Percentiles rank a stretch among this genome's conserved stretches.
Evolutionary conservation across 2,797 vertebrate genomes (phyloP).

Genomic region (Potorous gilbertii): DNA sequence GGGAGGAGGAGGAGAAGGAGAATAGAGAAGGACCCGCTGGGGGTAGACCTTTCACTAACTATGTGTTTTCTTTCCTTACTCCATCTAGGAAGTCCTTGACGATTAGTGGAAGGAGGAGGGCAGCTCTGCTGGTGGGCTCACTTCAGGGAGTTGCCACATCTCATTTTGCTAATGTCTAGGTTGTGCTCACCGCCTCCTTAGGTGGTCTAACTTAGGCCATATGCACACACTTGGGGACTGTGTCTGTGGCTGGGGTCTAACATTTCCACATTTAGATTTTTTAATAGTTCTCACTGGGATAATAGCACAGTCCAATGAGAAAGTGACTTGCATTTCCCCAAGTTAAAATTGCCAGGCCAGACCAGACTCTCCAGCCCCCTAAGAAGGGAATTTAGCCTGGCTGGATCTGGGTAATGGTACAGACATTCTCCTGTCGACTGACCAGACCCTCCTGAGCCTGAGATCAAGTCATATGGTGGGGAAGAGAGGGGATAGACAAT

Average conservation of each 20-base stretch:
- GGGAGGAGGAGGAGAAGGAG: background rate
- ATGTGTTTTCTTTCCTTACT: slow-evolving; percentile 5
- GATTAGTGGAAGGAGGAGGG: slow-evolving; percentile 39
- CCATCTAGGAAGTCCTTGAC: slow-evolving; percentile 65
- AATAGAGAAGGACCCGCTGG: background rate
- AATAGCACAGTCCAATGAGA: slow-evolving; percentile 53
- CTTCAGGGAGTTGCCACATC: slow-evolving; percentile 69
- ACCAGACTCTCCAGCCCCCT: slow-evolving; percentile 59
- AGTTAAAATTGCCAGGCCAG: slow-evolving; percentile 42
- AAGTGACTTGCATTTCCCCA: slow-evolving; percentile 35
- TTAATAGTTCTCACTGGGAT: slow-evolving; percentile 43
- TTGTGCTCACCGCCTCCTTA: slow-evolving; percentile 73
- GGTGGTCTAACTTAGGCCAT: slow-evolving; percentile 83
- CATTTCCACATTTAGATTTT: slow-evolving; percentile 70
- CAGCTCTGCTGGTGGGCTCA: slow-evolving; percentile 70
- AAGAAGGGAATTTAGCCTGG: slow-evolving; percentile 46
- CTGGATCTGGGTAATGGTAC: slow-evolving; percentile 17
- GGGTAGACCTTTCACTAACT: slow-evolving; percentile 30
- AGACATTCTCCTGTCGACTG: background rate
- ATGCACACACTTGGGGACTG: slow-evolving; percentile 71
- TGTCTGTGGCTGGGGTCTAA: slow-evolving; percentile 67
- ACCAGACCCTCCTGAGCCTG: slow-evolving; percentile 33
- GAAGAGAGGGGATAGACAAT: background rate
- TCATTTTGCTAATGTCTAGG: slow-evolving; percentile 74
- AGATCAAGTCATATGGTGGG: slow-evolving; percentile 40